Evolutionary conservation across 2,113 vertebrate species (phyloP), one percentile per base, ranked within the genome.

Genomic region (Erinaceus europaeus): DNA sequence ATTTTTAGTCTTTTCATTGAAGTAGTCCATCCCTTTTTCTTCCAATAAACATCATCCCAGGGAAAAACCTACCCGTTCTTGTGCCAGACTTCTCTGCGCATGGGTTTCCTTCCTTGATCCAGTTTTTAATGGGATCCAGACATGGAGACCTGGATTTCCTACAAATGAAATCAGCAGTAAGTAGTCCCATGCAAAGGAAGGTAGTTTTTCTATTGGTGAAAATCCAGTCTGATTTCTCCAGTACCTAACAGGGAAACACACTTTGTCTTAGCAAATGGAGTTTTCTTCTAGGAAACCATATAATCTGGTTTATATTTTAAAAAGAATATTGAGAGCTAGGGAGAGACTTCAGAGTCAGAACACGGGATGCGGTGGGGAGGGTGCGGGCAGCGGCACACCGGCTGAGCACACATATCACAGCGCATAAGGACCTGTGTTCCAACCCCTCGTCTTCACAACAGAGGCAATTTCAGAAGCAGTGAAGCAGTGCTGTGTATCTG

Each of bases 171-270:
- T 61, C 38, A 72, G 11, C 13, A 38, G 8, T 48, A 21, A 42
- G 10, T 29, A 27, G 20, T 84, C 68, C 38, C 32, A 55, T 44
- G 46, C n/a, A n/a, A n/a, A n/a, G 25, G 44, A 55, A 68, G 13
- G 57, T 73, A 78, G 29, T 34, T 34, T 74, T 82, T 55, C 36
- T n/a, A 78, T 46, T 52, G 36, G 7, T 76, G 32, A 65, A 36
- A 69, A 83, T 69, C 25, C 32, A 17, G 3, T 76, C 67, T 93
- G 67, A 69, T 79, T 87, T 72, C 48, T 40, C 84, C 14, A 69
- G 0, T 62, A 34, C n/a, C n/a, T 79, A 40, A 64, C 52, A 81
- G 50, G 27, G 68, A 18, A 59, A 9, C 18, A 61, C 0, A 27
- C 15, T 17, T 68, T 68, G 5, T 17, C 42, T 72, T 72, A 55